These are phyloP conservation scores for Eurystomus gularis DNA, from an alignment of 2,113 vertebrate genomes.

Conservation along the genomic window DNA sequence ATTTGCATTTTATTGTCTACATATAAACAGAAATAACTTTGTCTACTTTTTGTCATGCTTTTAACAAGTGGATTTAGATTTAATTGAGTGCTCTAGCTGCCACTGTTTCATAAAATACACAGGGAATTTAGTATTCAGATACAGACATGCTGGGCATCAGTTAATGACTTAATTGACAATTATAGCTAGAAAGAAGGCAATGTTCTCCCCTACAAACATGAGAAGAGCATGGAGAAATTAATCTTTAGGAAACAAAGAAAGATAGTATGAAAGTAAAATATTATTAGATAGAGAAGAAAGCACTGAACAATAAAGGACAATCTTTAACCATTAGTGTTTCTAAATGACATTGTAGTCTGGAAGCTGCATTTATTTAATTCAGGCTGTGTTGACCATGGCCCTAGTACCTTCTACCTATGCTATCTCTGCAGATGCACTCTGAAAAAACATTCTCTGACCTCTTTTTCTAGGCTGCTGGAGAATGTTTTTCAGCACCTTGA, in stretches of 20 bases:
- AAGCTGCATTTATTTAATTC: not conserved
- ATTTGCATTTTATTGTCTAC: not conserved
- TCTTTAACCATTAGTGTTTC: not conserved
- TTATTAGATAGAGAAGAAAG: not conserved
- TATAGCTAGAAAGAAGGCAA: not conserved
- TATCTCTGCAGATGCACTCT: not conserved
- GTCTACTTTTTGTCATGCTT: not conserved
- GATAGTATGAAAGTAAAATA: not conserved
- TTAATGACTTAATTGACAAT: not conserved
- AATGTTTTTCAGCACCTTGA: not conserved
- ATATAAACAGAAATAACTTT: not conserved
- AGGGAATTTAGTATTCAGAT: not conserved
- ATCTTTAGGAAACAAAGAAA: not conserved
- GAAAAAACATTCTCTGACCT: not conserved
- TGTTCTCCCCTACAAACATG: not conserved
- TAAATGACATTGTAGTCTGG: not conserved
- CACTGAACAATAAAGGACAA: not conserved
- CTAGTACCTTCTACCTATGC: not conserved
- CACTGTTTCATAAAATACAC: not conserved
- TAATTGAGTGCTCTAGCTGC: not conserved
- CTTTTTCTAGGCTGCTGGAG: not conserved
- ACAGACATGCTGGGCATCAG: not conserved
- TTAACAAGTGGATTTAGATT: not conserved
- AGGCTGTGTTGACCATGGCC: not conserved
- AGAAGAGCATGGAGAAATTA: not conserved